Base-by-base conservation (phyloP, 2,888 invertebrate genomes). In the Drosophila paracracens region DNA sequence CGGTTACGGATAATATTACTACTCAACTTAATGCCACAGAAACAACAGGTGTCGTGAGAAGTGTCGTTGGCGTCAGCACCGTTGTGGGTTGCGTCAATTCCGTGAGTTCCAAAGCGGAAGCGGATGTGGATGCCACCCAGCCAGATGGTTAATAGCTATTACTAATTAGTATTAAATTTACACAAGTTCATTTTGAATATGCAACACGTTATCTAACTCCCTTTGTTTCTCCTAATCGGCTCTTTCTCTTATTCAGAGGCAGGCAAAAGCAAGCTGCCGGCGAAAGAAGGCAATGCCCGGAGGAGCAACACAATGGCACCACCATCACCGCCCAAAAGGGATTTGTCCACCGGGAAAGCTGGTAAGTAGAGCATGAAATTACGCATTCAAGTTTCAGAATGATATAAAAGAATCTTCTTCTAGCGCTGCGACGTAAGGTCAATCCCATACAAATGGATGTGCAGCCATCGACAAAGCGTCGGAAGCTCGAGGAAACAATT, bases 81-180 rank as follows among this genome's bases (percentile, higher is more conserved):
- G 35, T 53, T 18, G 48, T 46, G 33, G 59, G 11, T 38, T 33
- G 36, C 21, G 50, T 31, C 40, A 27, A 43, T 40, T 18, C 51
- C 35, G 35, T 38, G 51, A 27, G 35, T 36, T 46, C 57, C 67
- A 18, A 67, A 75, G 21, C 66, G 46, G 25, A 46, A 46, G 25
- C 46, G 51, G 60, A 63, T 29, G 62, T 62, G 64, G 88, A 85
- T 64, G 58, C 58, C 53, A 56, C 75, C 25, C 69, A 67, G 10
- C 48, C 70, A 81, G 82, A 85, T 62, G 84, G 84, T 85, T 89
- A 85, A 89, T 85, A 89, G 69, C 70, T 76, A 69, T 66, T 67
- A 56, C 54, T 54, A 70, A 38, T 38, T 60, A 69, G 66, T 79
- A 51, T 59, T 36, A 57, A 18, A 43, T 61, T 7, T 11, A 11